Base-by-base conservation (phyloP, 2,113 vertebrate species). In the Pipra filicauda region DNA sequence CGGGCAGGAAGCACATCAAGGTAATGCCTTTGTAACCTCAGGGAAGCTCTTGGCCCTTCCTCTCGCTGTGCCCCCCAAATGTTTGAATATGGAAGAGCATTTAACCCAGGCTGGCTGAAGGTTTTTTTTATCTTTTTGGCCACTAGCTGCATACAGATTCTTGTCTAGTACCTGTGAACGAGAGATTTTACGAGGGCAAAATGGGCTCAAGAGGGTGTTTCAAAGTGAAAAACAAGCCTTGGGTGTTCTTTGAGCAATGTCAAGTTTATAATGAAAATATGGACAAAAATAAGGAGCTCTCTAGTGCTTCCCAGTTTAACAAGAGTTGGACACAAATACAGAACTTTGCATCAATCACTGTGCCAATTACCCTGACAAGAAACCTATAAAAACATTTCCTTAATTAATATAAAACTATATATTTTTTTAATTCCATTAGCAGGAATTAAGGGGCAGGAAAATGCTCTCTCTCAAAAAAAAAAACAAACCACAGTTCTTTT, bases 1-100 rank as follows among this genome's bases (percentile, higher is more conserved):
- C 99, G 39, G 98, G 97, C 96, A 98, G 98, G 95, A 99, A 99
- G 84, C 96, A 95, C 78, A 97, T 99, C 96, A 99, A 99, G 97
- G 99, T 99, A 98, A 98, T 91, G 85, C 66, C 78, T 97, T 76
- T 97, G 79, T 94, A 87, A 87, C 93, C 93, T 91, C 64, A 31
- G 79, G 93, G 74, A 89, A 58, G 88, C 77, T 86, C n/a, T 94
- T 91, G 79, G 59, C 67, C 87, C 92, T 95, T 95, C 74, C 89
- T 90, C 88, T 67, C 67, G 27, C 59, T 6, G 20, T n/a, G 10
- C 57, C 76, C 71, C 81, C 49, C 78, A 92, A 57, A 96, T 55
- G 46, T 92, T 94, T 95, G 88, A 77, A 92, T 94, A 95, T 95
- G 76, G 76, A 95, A 88, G 61, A 26, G 16, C 23, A 10, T 69